phyloP scores from a whole-genome alignment of 2,888 invertebrate species.

The Oligia strigilis region DNA sequence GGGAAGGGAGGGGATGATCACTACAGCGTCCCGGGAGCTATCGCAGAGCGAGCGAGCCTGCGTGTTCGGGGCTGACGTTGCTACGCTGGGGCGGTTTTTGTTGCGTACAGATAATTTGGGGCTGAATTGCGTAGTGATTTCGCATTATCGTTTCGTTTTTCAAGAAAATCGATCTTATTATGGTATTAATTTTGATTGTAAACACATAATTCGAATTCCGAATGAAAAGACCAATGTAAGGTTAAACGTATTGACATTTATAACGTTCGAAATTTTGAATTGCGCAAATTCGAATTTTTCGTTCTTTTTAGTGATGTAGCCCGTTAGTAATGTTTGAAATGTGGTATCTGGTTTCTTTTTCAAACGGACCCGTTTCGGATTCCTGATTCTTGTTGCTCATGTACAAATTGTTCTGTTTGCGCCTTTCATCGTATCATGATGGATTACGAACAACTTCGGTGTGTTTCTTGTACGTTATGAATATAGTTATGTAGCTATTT shows the following conservation, averaged over 20 bases:
- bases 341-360: slow-evolving; percentile 43
- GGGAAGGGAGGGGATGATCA: slow-evolving; percentile 78
- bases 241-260: slow-evolving; percentile 16
- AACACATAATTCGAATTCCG: slow-evolving; percentile 21
- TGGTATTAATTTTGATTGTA: slow-evolving; percentile 4
- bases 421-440: slow-evolving; percentile 53
- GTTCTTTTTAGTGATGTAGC: slow-evolving; percentile 27
- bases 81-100: slow-evolving; percentile 64
- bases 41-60: slow-evolving; percentile 77
- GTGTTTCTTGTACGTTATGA: slow-evolving; percentile 21
- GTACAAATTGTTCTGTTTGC: slow-evolving; percentile 50
- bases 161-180: slow-evolving; percentile 22
- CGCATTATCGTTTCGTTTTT: slow-evolving; percentile 41
- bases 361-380: slow-evolving; percentile 25
- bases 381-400: slow-evolving; percentile 37
- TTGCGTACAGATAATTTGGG: slow-evolving; percentile 60
- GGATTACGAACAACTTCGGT: slow-evolving; percentile 40
- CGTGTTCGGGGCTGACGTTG: slow-evolving; percentile 72
- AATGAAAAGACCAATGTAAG: slow-evolving; percentile 3
- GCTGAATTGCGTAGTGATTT: slow-evolving; percentile 59
- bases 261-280: slow-evolving; percentile 36
- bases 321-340: slow-evolving; percentile 29
- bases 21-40: slow-evolving; percentile 81
- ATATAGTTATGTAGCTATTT: slow-evolving; percentile 22
- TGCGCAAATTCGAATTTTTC: slow-evolving; percentile 35